Conservation (phyloP, 2,888 invertebrate genomes). For the Sicus ferrugineus region DNA sequence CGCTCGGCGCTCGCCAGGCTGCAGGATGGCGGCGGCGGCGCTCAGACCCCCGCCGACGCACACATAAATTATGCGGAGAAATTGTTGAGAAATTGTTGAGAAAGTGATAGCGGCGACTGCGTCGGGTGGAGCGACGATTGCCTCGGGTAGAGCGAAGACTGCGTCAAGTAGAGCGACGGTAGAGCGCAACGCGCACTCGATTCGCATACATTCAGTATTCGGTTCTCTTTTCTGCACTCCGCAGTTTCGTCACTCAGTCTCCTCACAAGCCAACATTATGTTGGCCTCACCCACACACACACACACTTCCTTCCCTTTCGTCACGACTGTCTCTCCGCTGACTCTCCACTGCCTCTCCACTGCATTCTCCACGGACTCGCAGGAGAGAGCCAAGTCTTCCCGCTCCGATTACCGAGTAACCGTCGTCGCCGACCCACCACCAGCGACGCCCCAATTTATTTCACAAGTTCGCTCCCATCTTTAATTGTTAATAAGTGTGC, state of each 20-base stretch:
- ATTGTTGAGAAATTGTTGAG: conserved; percentile 14
- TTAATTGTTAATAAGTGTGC: conserved; percentile 33
- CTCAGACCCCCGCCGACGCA: background rate
- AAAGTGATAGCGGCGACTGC: conserved; percentile 23
- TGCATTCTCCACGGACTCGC: too few relatives aligned
- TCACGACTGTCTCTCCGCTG: too few relatives aligned
- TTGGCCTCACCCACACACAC: too few relatives aligned
- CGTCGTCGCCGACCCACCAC: background rate
- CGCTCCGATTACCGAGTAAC: conserved; percentile 25
- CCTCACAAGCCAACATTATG: too few relatives aligned
- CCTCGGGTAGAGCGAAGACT: too few relatives aligned
- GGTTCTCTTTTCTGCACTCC: too few relatives aligned
- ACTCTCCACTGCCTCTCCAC: too few relatives aligned
- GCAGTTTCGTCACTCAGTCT: too few relatives aligned
- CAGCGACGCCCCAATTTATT: conserved; percentile 5
- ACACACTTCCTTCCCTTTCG: too few relatives aligned
- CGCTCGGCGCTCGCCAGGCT: background rate
- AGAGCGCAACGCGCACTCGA: background rate
- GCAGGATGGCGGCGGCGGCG: background rate
- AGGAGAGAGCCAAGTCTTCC: too few relatives aligned
- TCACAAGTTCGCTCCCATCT: conserved; percentile 13
- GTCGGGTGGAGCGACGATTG: background rate
- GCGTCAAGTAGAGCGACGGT: background rate
- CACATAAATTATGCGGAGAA: conserved; percentile 22
- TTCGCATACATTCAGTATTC: background rate